phyloP scores from a whole-genome alignment of 2,888 invertebrate genomes.

The Nipponacmea schrenckii region DNA sequence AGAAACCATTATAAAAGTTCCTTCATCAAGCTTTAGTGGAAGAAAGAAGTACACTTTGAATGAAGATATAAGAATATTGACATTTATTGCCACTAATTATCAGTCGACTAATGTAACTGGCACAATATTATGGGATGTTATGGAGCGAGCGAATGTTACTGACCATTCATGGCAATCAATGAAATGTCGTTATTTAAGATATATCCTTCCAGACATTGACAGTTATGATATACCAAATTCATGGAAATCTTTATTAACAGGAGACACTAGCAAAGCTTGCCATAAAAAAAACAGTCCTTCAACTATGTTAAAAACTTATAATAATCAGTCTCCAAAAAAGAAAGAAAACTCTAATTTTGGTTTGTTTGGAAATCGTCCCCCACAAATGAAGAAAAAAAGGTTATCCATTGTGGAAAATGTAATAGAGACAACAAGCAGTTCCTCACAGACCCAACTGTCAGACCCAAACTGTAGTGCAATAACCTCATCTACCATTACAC shows the following conservation, averaged over 20 bases:
- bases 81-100: not conserved
- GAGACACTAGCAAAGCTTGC: not conserved
- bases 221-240: not conserved
- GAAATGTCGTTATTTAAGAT: not conserved
- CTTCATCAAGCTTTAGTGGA: not conserved
- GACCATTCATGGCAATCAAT: not conserved
- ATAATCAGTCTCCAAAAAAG: too few species aligned
- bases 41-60: not conserved
- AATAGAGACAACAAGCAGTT: too few species aligned
- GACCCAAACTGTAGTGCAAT: too few species aligned
- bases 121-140: not conserved
- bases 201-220: not conserved
- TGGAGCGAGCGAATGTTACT: not conserved
- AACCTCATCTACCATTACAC: too few species aligned
- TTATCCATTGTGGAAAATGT: too few species aligned
- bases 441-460: too few species aligned
- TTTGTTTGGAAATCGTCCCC: too few species aligned
- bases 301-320: too few species aligned
- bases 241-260: not conserved
- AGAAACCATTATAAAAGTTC: not conserved
- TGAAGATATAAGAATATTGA: not conserved
- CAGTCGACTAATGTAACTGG: not conserved
- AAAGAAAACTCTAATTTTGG: too few species aligned
- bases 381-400: too few species aligned
- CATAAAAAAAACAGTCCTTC: too few species aligned